Evolutionary conservation across 2,113 vertebrate species (phyloP), one percentile per base, ranked within the genome.

Genomic region (Phodopus roborovskii): DNA sequence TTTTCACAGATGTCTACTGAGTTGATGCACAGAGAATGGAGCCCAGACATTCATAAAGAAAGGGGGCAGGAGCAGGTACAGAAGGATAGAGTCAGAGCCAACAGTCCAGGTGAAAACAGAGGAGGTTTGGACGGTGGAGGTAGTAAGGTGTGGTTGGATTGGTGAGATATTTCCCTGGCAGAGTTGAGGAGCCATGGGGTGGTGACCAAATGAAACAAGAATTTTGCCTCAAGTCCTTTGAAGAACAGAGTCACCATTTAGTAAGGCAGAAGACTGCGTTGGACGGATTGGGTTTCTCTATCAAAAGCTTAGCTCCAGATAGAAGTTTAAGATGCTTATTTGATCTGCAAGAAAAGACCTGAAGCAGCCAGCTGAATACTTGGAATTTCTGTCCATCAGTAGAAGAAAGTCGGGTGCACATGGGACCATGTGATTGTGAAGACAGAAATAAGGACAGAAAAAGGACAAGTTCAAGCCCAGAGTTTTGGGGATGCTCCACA

Each of bases 71-170:
- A 28, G 16, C 6, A 26, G 60, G 19, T 30, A 17, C 3, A 5
- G 45, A 26, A 26, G 17, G 13, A 26, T 19, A 5, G 33, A 36
- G 28, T n/a, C 4, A 8, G 0, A 53, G 66, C 10, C 2, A 2
- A 36, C 0, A 0, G 19, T 2, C 42, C 42, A 7, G 2, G 22
- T 39, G 56, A n/a, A 53, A 42, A 17, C 0, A 19, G 3, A 36
- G 22, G 36, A 6, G 12, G 30, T 7, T 39, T n/a, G 1, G 1
- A 70, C 16, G 20, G 11, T 0, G 15, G 36, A 45, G 13, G 45
- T 2, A 3, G 42, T 12, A 17, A 36, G 15, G 1, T 19, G 39
- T 1, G 11, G 30, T 66, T n/a, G n/a, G 12, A 45, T 45, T 53
- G 0, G 0, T 0, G 12, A 17, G 39, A 45, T 33, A 73, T 17